Conservation (phyloP, 2,888 invertebrate species). For the Craniophora ligustri region DNA sequence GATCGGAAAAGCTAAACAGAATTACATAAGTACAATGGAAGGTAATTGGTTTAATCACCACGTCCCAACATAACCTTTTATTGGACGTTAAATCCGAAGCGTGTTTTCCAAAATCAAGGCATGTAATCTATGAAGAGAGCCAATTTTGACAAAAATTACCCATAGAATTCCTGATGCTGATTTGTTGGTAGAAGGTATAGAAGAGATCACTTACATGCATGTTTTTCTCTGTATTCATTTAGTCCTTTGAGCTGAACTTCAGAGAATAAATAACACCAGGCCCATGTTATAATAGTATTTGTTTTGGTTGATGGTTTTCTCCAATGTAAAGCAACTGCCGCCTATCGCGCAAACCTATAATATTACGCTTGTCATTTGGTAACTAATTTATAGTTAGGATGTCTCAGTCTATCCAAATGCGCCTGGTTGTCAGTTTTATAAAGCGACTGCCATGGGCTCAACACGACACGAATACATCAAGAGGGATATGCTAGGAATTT, state of each 20-base stretch:
- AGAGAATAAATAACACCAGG: slow-evolving; percentile 13
- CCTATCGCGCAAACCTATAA: too few species aligned
- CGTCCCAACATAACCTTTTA: slow-evolving; percentile 71
- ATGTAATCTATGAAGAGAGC: slow-evolving; percentile 41
- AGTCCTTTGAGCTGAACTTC: not conserved
- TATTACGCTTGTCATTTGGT: too few species aligned
- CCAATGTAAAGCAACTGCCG: too few species aligned
- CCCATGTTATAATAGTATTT: too few species aligned
- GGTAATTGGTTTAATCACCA: slow-evolving; percentile 75
- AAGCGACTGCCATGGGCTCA: too few species aligned
- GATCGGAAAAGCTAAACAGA: slow-evolving; percentile 66
- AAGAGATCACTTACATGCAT: slow-evolving; percentile 34
- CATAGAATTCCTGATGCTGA: slow-evolving; percentile 23
- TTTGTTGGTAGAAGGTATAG: slow-evolving; percentile 35
- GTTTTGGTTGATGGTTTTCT: too few species aligned
- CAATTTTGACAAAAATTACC: slow-evolving; percentile 50
- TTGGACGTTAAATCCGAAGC: slow-evolving; percentile 67
- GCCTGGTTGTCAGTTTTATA: too few species aligned
- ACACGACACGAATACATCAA: too few species aligned
- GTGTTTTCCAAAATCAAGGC: slow-evolving; percentile 70
- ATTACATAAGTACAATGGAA: slow-evolving; percentile 65
- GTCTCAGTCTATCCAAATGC: too few species aligned
- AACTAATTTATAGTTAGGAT: too few species aligned
- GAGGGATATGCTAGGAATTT: too few species aligned
- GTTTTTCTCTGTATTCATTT: slow-evolving; percentile 50